Percentiles rank a stretch among this genome's conserved stretches.
Evolutionary conservation across 2,113 vertebrate species (phyloP).

Genomic region (Rhagologus leucostigma): DNA sequence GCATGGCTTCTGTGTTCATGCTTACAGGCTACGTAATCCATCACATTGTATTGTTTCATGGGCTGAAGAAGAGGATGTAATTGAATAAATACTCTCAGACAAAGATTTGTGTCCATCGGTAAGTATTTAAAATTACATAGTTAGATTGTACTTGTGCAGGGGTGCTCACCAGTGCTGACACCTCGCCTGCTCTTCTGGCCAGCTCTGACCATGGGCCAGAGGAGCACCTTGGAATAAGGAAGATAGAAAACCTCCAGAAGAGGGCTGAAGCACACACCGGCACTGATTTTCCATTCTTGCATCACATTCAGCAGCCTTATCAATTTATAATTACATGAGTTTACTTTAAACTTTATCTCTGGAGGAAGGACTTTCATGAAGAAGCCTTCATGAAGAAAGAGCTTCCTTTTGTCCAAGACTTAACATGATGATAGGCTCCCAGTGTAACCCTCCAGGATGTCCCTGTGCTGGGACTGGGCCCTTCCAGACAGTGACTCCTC

Average conservation of each 20-base stretch:
- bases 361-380: neutral
- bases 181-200: neutral
- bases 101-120: neutral
- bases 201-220: neutral
- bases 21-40: neutral
- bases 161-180: neutral
- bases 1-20: neutral
- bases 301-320: neutral
- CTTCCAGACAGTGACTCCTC: neutral
- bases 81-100: neutral
- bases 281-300: neutral
- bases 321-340: neutral
- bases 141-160: neutral
- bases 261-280: neutral
- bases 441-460: neutral
- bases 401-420: neutral
- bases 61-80: neutral
- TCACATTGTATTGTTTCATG: neutral
- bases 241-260: neutral
- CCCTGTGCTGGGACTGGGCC: neutral
- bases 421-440: neutral
- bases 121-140: neutral
- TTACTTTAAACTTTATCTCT: neutral
- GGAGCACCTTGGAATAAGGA: neutral
- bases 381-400: neutral